Percentiles rank a stretch among this genome's conserved stretches.
Evolutionary conservation across 2,888 invertebrate species (phyloP).

Genomic region (Lamellibrachia satsuma): DNA sequence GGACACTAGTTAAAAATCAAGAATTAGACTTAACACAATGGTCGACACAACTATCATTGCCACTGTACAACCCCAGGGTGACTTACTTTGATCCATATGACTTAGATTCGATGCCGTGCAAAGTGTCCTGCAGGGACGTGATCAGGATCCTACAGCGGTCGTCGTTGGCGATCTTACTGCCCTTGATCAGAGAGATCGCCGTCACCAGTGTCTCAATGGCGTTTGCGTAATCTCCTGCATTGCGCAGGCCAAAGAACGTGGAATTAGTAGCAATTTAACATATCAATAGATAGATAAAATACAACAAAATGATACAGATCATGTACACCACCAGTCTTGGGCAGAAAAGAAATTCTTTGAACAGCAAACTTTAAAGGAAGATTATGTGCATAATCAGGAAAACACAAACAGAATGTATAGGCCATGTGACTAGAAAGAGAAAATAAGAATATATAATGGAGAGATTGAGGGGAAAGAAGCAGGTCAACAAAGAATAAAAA

Average conservation of each 20-base stretch:
- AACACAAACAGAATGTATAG: no score
- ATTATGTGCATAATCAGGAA: no score
- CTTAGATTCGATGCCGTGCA: constrained; percentile 97
- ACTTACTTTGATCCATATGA: constrained; percentile 75
- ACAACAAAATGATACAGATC: no score
- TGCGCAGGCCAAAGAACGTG: not conserved
- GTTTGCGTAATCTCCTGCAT: constrained; percentile 89
- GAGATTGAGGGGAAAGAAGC: no score
- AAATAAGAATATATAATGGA: no score
- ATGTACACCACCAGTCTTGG: no score
- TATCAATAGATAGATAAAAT: no score
- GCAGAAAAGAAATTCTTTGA: no score
- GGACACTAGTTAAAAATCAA: not conserved
- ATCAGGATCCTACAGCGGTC: constrained; percentile 98
- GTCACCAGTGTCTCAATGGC: constrained; percentile 99
- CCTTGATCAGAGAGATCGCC: constrained; percentile 97
- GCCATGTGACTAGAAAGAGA: no score
- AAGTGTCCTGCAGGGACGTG: constrained; percentile 93
- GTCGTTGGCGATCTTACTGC: constrained; percentile 94
- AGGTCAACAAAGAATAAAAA: no score
- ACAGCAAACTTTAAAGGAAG: no score
- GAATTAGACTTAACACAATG: not conserved
- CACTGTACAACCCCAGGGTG: not conserved
- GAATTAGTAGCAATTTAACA: no score
- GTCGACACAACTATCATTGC: constrained; percentile 26